Percentiles rank a stretch among this genome's conserved stretches.
phyloP scores from a whole-genome alignment of 2,797 vertebrate species.

The Hyperoplus immaculatus region DNA sequence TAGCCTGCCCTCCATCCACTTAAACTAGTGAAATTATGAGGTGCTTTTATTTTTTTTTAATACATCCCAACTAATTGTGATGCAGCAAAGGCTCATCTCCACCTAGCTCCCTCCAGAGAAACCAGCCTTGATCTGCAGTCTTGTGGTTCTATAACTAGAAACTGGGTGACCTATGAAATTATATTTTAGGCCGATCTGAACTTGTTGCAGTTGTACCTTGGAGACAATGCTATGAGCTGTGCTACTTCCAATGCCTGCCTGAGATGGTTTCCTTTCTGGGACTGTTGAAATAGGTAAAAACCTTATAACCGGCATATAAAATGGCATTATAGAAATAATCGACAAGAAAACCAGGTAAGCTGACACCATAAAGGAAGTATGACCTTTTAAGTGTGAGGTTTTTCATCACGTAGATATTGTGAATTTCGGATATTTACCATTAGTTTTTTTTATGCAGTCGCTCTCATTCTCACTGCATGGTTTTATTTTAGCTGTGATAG shows the following conservation, averaged over 20 bases:
- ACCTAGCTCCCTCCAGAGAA: conserved; percentile 45
- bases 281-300: conserved; percentile 18
- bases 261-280: conserved; percentile 38
- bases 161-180: conserved; percentile 82
- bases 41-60: background rate
- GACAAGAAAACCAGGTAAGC: background rate
- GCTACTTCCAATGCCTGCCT: conserved; percentile 72
- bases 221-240: conserved; percentile 68
- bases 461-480: background rate
- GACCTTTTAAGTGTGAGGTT: background rate
- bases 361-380: background rate
- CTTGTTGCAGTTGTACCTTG: conserved; percentile 67
- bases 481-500: background rate
- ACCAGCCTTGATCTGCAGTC: conserved; percentile 54
- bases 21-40: conserved; percentile 26
- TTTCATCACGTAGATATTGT: background rate
- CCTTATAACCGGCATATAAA: background rate
- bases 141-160: conserved; percentile 72
- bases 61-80: conserved; percentile 29
- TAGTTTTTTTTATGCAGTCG: background rate
- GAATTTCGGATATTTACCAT: background rate
- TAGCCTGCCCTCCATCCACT: background rate
- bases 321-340: background rate
- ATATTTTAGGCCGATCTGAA: conserved; percentile 79
- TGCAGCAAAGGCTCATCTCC: conserved; percentile 34